Base-by-base conservation (phyloP, 1,140 invertebrate species). In the Vanessa tameamea region DNA sequence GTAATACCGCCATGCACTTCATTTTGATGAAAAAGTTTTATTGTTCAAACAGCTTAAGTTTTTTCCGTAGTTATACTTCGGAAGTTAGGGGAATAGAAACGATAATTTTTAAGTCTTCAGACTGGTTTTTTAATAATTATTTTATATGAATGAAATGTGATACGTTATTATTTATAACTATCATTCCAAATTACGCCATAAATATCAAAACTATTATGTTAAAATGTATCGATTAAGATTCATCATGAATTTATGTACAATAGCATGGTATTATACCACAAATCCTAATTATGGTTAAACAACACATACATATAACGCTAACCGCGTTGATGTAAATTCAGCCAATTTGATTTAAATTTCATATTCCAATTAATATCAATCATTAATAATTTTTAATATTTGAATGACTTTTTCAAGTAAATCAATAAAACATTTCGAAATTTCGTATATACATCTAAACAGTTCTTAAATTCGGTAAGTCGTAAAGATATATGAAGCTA, bases 401-500 rank as follows among this genome's bases (percentile, higher is more conserved):
- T 14, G 37, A 43, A 51, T n/a, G 48, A n/a, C 14, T 51, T 14
- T 51, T 51, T 14, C 13, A n/a, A 37, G 13, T 12, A 37, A 4
- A 14, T n/a, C 53, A 23, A 67, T 67, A 67, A 37, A 72, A 61
- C 26, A 47, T 61, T 23, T 12, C 37, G 20, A 72, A 64, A 72
- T 55, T 15, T 65, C 37, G 43, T 43, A 57, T 43, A 50, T 23
- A 72, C 70, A 53, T 50, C 64, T 13, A 20, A 65, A 59, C 67
- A 63, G 65, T 73, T 67, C 16, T n/a, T 47, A 73, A 73, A 76
- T 70, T 76, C 67, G 67, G 73, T 69, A 73, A 69, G 61, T 74
- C 69, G 61, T 73, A 76, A 73, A 80, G 69, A 75, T 78, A 79
- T 69, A 78, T 74, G 64, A 80, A 80, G 78, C 79, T 83, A 47